phyloP scores from a whole-genome alignment of 2,113 vertebrate species.

The Hystrix cristata region DNA sequence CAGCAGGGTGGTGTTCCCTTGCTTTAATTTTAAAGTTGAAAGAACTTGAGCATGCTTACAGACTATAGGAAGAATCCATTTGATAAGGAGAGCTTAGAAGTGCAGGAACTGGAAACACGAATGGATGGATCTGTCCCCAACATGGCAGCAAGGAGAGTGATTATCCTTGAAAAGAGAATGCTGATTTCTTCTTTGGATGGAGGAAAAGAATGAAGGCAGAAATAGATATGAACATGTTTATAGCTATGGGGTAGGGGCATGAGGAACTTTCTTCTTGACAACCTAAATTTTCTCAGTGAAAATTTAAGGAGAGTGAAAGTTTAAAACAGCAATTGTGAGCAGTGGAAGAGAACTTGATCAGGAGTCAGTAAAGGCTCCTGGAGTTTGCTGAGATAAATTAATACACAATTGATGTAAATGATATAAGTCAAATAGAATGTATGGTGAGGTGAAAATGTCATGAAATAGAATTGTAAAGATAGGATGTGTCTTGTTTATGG shows the following conservation, averaged over 20 bases:
- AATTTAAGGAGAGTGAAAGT: background rate
- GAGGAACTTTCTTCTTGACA: background rate
- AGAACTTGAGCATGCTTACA: background rate
- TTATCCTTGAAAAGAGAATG: background rate
- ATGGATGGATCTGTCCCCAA: too few relatives aligned
- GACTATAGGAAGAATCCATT: background rate
- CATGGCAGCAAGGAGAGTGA: background rate
- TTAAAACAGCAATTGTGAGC: background rate
- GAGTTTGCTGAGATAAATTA: background rate
- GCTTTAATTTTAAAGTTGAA: background rate
- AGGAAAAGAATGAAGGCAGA: background rate
- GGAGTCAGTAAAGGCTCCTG: background rate
- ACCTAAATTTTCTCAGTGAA: background rate
- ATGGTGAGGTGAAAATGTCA: background rate
- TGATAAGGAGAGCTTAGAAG: background rate
- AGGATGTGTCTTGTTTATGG: background rate
- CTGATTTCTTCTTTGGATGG: background rate
- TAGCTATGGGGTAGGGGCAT: background rate
- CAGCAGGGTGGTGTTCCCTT: background rate
- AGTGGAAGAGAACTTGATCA: background rate
- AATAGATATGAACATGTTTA: background rate
- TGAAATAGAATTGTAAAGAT: background rate
- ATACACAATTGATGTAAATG: background rate
- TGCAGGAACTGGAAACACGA: background rate
- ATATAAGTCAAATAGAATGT: background rate